These are phyloP conservation scores for Bovichtus variegatus DNA, from an alignment of 2,797 vertebrate species.

Conservation along the genomic window DNA sequence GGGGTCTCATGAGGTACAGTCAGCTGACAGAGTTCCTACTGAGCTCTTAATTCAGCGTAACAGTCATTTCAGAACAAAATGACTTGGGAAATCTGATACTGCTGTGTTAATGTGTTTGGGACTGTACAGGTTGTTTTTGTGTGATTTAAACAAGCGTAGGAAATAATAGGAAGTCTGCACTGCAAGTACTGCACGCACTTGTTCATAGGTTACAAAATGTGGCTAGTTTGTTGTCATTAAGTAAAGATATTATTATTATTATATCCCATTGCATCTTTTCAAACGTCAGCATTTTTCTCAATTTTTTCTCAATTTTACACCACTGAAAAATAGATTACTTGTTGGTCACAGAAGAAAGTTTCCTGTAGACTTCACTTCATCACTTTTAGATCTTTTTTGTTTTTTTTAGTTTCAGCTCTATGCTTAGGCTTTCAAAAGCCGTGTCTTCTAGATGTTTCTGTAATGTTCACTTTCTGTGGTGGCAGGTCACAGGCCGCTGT, in stretches of 20 bases:
- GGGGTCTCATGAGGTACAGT: constrained; percentile 72
- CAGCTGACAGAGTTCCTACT: accelerated
- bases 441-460: neutral
- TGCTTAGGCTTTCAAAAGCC: neutral
- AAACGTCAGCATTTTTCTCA: neutral
- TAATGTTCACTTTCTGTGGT: neutral
- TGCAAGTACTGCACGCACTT: neutral
- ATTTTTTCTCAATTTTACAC: neutral
- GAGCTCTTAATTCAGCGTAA: neutral
- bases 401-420: neutral
- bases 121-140: neutral
- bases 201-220: neutral
- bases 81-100: neutral
- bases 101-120: neutral
- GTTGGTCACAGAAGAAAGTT: neutral
- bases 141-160: neutral
- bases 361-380: neutral
- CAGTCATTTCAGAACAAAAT: neutral
- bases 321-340: neutral
- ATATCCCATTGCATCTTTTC: neutral
- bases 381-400: too few species aligned
- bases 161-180: neutral
- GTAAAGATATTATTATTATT: neutral
- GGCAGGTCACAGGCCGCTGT: constrained; percentile 69
- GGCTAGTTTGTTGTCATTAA: neutral